Conservation (phyloP, 2,113 vertebrate genomes). For the Oncorhynchus kisutch region DNA sequence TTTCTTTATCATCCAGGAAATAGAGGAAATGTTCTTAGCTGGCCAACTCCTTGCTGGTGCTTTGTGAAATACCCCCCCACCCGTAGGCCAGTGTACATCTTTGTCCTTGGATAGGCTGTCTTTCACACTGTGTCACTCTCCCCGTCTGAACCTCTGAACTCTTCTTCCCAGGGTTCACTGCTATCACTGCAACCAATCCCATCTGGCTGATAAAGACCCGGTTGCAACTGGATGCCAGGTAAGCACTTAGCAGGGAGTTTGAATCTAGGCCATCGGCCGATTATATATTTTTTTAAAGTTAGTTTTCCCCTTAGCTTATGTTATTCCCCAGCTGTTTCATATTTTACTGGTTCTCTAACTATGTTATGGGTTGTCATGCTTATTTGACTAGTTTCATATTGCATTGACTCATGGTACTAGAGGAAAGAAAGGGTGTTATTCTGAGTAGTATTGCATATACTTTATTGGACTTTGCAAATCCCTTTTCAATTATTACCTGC, state of each 20-base stretch:
- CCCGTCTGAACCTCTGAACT: constrained; percentile 62
- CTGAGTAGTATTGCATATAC: too few species aligned
- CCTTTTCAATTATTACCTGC: too few species aligned
- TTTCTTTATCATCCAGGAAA: not conserved
- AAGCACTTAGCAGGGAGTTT: constrained; percentile 21
- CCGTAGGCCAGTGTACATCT: constrained; percentile 37
- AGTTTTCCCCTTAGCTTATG: too few species aligned
- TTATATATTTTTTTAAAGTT: too few species aligned
- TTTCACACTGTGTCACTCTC: constrained; percentile 33
- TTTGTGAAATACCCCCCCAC: constrained; percentile 55
- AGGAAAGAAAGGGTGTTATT: too few species aligned
- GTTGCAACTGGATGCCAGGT: constrained; percentile 96
- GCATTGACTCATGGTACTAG: too few species aligned
- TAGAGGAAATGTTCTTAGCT: not conserved
- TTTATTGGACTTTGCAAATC: too few species aligned
- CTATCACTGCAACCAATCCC: constrained; percentile 96
- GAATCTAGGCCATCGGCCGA: too few species aligned
- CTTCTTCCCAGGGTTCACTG: constrained; percentile 92
- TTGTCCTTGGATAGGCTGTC: constrained; percentile 36
- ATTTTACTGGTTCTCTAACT: too few species aligned
- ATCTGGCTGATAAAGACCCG: constrained; percentile 99
- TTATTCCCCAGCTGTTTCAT: too few species aligned
- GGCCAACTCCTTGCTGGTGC: constrained; percentile 44
- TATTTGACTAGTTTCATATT: too few species aligned
- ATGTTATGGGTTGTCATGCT: too few species aligned